Base-by-base conservation (phyloP, 2,113 vertebrate genomes). In the Leucopternis melanops region DNA sequence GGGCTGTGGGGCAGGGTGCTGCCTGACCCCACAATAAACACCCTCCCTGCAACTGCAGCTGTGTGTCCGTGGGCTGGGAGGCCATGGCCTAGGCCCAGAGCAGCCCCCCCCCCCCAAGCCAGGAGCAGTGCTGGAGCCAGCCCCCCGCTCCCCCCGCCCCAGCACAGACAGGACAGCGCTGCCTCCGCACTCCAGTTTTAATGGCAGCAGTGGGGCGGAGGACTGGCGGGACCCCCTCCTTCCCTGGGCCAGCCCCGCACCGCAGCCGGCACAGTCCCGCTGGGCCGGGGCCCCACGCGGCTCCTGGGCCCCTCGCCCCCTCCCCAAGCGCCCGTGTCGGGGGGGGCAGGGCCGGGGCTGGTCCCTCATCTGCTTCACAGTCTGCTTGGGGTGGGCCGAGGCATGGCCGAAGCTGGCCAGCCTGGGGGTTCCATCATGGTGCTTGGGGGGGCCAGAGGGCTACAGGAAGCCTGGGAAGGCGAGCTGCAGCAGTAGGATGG, bases 381-480 rank as follows among this genome's bases (percentile, higher is more conserved):
- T 84, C 89, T 69, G 42, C 32, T 8, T 9, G 57, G 70, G 45
- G 69, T 12, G 20, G 21, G 52, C 22, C 2, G 6, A 31, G 16
- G 63, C 22, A 9, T 2, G 7, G 21, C 32, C 14, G 27, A 32
- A 18, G 54, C 5, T 55, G 67, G 74, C 73, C 34, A 44, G 38
- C 4, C 40, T 29, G 11, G 27, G 27, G 27, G 29, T 9, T 14
- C 45, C 16, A 6, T 62, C 84, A 5, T 0, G 11, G 8, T 1
- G 4, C 40, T 10, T 20, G 11, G 50, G 42, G 59, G 38, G 27
- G 5, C 9, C 1, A 5, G 34, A 29, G 22, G 40, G 13, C 63
- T 98, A 99, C 65, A 99, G 97, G 80, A 99, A 98, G 38, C 98
- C 98, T 0, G 99, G 99, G 71, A 99, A 99, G 84, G 98, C 90